Percentiles rank a stretch among this genome's conserved stretches.
These are phyloP conservation scores for Esox lucius DNA, from an alignment of 2,797 vertebrate genomes.

Conservation along the genomic window DNA sequence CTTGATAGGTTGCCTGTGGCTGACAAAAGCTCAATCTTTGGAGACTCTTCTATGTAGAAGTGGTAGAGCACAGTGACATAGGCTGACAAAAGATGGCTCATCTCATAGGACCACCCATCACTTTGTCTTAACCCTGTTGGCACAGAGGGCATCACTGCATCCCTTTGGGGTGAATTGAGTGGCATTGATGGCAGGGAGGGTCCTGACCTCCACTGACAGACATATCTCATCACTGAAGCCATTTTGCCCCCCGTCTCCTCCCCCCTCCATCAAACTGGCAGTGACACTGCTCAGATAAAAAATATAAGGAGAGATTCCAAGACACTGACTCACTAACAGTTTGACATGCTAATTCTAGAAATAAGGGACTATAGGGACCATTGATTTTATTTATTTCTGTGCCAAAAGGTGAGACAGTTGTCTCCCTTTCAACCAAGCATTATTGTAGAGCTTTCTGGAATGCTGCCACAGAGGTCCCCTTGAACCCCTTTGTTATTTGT, in stretches of 20 bases:
- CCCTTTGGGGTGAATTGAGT: slow-evolving; percentile 60
- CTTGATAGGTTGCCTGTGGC: not conserved
- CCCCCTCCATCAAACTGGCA: slow-evolving; percentile 7
- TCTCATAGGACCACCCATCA: slow-evolving; percentile 59
- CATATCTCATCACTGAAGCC: slow-evolving; percentile 53
- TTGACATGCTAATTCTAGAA: slow-evolving; percentile 70
- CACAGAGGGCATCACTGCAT: slow-evolving; percentile 49
- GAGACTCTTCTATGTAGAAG: slow-evolving; percentile 45
- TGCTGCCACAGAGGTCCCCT: slow-evolving; percentile 43
- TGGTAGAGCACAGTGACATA: slow-evolving; percentile 47
- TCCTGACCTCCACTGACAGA: slow-evolving; percentile 72
- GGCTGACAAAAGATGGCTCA: slow-evolving; percentile 58
- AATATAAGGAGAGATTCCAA: slow-evolving; percentile 47
- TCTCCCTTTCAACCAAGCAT: slow-evolving; percentile 53
- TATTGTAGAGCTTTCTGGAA: slow-evolving; percentile 65
- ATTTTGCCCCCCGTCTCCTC: slow-evolving; percentile 26
- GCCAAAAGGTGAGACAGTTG: slow-evolving; percentile 53
- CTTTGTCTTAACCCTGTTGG: slow-evolving; percentile 60
- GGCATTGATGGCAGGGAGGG: slow-evolving; percentile 65
- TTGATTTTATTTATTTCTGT: slow-evolving; percentile 62
- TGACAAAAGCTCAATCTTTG: slow-evolving; percentile 38
- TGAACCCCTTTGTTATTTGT: slow-evolving; percentile 36
- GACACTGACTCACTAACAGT: slow-evolving; percentile 58
- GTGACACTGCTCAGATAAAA: slow-evolving; percentile 36
- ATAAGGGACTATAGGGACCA: slow-evolving; percentile 59